Conservation (phyloP, 2,113 vertebrate genomes). For the Zapus hudsonius region DNA sequence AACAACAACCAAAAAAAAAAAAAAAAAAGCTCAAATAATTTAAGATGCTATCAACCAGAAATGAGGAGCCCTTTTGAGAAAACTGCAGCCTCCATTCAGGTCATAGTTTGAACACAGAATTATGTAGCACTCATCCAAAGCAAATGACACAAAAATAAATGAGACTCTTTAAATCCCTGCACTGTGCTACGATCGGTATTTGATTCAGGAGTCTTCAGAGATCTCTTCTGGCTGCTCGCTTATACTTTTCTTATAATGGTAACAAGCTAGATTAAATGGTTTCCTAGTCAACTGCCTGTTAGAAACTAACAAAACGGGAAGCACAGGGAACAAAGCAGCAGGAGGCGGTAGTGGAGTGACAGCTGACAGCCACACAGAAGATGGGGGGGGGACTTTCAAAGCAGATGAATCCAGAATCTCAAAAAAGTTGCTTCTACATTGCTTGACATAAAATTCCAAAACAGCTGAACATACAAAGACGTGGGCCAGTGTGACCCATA, state of each 20-base stretch:
- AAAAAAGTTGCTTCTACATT: not conserved
- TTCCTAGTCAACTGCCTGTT: conserved; percentile 35
- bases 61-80: conserved; percentile 35
- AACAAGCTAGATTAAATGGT: conserved; percentile 18
- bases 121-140: not conserved
- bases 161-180: conserved; percentile 52
- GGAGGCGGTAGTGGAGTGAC: not conserved
- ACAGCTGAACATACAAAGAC: not conserved
- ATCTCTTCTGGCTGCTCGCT: conserved; percentile 16
- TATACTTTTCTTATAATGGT: conserved; percentile 14
- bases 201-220: conserved; percentile 43
- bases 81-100: not conserved
- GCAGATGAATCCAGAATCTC: conserved; percentile 1
- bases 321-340: not conserved
- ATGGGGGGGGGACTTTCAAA: not conserved
- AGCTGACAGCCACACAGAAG: not conserved
- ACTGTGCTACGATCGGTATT: not conserved
- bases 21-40: conserved; percentile 34
- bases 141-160: conserved; percentile 30
- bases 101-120: conserved; percentile 22
- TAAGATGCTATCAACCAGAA: conserved; percentile 15
- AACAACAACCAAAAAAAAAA: no score
- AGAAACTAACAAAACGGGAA: conserved; percentile 49
- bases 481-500: not conserved
- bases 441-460: not conserved